A percentile compares a stretch with the other conserved stretches of the same genome.
Evolutionary conservation across 1,140 invertebrate species (phyloP).

Genomic region (Steinernema khuongi): DNA sequence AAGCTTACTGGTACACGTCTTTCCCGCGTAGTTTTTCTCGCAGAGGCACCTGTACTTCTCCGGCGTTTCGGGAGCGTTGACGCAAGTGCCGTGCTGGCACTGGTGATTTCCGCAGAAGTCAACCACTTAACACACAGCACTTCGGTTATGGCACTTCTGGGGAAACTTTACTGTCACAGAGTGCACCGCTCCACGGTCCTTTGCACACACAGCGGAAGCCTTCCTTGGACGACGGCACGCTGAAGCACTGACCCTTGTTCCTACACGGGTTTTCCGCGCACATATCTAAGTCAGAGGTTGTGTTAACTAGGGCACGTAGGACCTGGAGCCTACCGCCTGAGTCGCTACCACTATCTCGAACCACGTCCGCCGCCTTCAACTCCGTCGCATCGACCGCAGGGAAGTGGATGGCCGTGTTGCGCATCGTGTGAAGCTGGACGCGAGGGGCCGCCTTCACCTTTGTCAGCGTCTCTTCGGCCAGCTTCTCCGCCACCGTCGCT

Average conservation of each 20-base stretch:
- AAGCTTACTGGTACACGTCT: constrained; percentile 20
- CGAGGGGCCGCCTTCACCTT: background rate
- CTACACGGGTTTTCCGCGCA: constrained; percentile 1
- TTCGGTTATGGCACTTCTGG: background rate
- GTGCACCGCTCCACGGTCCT: constrained; percentile 24
- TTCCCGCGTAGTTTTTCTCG: constrained; percentile 3
- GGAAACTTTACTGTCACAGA: constrained; percentile 31
- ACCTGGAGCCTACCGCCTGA: background rate
- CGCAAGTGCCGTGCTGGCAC: constrained; percentile 26
- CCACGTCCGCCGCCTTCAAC: background rate
- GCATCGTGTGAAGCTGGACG: background rate
- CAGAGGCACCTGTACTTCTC: constrained; percentile 20
- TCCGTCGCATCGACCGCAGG: background rate
- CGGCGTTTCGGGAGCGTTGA: background rate
- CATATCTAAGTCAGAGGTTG: background rate
- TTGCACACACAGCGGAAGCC: constrained; percentile 24
- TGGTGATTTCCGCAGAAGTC: constrained; percentile 24
- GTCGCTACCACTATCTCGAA: background rate
- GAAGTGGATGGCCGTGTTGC: background rate
- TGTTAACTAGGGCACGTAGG: background rate
- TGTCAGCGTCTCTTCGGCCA: background rate
- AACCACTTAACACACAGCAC: background rate
- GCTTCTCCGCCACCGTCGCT: background rate
- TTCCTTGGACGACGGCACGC: background rate
- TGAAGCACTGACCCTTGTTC: background rate